Conservation (phyloP, 2,888 invertebrate genomes). For the Andrena haemorrhoa region DNA sequence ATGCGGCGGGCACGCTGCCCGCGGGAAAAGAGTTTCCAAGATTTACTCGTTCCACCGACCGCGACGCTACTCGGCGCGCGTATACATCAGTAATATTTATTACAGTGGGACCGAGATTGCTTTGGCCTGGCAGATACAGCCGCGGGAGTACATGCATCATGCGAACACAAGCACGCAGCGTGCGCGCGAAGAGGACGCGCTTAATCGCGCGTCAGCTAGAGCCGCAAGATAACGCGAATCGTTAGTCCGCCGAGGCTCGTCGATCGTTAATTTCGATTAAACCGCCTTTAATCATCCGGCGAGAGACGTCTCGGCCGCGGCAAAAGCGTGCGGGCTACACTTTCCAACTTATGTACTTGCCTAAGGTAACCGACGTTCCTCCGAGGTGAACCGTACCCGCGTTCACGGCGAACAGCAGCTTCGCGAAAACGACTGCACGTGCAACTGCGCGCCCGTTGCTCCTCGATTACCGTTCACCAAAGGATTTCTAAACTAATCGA, state of each 20-base stretch:
- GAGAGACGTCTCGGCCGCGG: too few relatives aligned
- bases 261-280: slow-evolving; percentile 12
- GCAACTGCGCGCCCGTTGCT: neutral
- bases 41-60: slow-evolving; percentile 26
- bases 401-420: neutral
- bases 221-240: slow-evolving; percentile 7
- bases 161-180: neutral
- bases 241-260: neutral
- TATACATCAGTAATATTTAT: slow-evolving; percentile 30
- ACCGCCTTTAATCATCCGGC: neutral
- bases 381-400: neutral
- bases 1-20: neutral
- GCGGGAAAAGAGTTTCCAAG: slow-evolving; percentile 39
- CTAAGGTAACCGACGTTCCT: neutral
- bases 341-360: too few relatives aligned
- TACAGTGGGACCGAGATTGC: slow-evolving; percentile 32
- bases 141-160: slow-evolving; percentile 21
- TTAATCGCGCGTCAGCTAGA: slow-evolving; percentile 10
- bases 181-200: neutral
- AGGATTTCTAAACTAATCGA: slow-evolving; percentile 7
- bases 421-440: neutral
- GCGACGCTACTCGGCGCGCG: neutral
- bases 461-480: slow-evolving; percentile 13
- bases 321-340: too few relatives aligned
- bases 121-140: neutral